These are phyloP conservation scores for Laupala kohalensis DNA, from an alignment of 1,140 invertebrate species.

Conservation along the genomic window DNA sequence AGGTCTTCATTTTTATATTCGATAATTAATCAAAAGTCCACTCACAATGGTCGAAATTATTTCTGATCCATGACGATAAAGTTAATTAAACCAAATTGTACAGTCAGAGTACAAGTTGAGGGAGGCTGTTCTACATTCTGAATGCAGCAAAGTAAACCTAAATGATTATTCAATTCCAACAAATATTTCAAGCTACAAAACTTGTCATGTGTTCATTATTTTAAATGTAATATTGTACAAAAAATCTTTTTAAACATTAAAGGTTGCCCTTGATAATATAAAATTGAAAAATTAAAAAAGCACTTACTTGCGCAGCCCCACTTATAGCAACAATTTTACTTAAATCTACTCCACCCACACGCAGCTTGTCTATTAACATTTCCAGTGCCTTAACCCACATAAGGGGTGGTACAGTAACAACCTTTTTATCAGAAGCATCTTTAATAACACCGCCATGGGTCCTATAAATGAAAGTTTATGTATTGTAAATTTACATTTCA, in stretches of 20 bases:
- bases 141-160: too few relatives aligned
- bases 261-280: neutral
- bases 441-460: neutral
- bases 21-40: too few relatives aligned
- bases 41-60: too few relatives aligned
- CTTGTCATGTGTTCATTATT: neutral
- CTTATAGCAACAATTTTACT: conserved; percentile 68
- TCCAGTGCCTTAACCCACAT: conserved; percentile 96
- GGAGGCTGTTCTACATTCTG: too few relatives aligned
- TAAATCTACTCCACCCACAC: conserved; percentile 70
- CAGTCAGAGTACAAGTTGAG: too few relatives aligned
- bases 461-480: neutral
- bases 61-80: too few relatives aligned
- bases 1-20: too few relatives aligned
- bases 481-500: neutral
- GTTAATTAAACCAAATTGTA: too few relatives aligned
- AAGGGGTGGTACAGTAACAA: conserved; percentile 67
- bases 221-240: conserved; percentile 5
- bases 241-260: conserved; percentile 12
- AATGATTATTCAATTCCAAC: too few relatives aligned
- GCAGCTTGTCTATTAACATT: conserved; percentile 72
- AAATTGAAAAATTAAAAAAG: neutral
- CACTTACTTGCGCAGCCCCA: conserved; percentile 70
- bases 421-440: conserved; percentile 20
- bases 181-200: too few relatives aligned